A percentile compares a stretch with the other conserved stretches of the same genome.
Conservation (phyloP, 2,113 vertebrate genomes). For the Eudyptes chrysolophus region DNA sequence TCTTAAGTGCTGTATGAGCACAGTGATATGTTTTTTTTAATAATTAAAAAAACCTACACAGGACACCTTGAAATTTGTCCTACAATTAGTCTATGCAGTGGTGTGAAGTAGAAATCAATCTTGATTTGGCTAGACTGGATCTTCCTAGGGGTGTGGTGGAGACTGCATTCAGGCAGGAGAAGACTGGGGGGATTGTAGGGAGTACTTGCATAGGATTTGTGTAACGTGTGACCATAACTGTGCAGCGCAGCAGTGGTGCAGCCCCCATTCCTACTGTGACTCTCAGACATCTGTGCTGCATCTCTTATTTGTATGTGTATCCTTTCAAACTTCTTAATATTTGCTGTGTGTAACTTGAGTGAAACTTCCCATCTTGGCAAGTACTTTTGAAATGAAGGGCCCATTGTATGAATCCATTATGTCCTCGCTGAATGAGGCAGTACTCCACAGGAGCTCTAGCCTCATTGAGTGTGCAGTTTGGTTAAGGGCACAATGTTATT, state of each 20-base stretch:
- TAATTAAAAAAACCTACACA: background rate
- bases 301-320: background rate
- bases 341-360: background rate
- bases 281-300: background rate
- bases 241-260: background rate
- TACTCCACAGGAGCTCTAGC: background rate
- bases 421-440: background rate
- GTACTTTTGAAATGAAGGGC: background rate
- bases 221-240: rapidly evolving
- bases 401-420: background rate
- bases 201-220: background rate
- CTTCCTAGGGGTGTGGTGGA: background rate
- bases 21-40: background rate
- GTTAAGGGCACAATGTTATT: background rate
- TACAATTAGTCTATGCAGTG: background rate
- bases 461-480: background rate
- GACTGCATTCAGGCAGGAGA: background rate
- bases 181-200: too few species aligned
- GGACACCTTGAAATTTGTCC: background rate
- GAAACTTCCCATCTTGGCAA: background rate
- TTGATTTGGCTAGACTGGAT: background rate
- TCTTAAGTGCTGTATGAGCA: background rate
- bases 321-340: background rate
- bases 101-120: background rate
- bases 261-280: background rate